phyloP scores from a whole-genome alignment of 2,797 vertebrate species.

The Sylvia borin region DNA sequence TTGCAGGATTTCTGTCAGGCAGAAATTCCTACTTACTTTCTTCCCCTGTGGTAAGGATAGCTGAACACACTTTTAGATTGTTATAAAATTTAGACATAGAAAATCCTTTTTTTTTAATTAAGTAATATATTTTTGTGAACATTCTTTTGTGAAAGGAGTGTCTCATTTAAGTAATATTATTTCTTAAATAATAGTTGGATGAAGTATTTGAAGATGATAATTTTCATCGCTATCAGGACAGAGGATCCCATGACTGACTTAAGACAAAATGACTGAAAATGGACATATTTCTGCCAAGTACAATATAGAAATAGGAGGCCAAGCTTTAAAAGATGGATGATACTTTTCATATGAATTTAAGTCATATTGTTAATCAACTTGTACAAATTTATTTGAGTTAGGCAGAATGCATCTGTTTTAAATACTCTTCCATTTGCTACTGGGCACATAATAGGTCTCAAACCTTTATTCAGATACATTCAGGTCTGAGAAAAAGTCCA shows the following conservation, averaged over 20 bases:
- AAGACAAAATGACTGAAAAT: neutral
- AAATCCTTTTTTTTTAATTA: neutral
- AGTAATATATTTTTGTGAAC: neutral
- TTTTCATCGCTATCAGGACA: neutral
- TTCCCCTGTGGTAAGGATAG: neutral
- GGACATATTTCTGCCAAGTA: neutral
- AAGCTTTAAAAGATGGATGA: neutral
- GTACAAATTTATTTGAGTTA: constrained; percentile 13
- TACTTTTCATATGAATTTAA: neutral
- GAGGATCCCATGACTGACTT: neutral
- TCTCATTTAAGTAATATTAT: neutral
- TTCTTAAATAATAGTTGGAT: neutral
- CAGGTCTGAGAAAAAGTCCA: neutral
- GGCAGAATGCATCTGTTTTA: neutral
- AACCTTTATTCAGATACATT: neutral
- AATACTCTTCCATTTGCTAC: neutral
- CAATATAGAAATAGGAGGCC: neutral
- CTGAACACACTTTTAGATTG: neutral
- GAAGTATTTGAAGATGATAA: neutral
- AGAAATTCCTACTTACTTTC: constrained; percentile 1
- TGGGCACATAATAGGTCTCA: neutral
- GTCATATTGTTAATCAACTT: neutral
- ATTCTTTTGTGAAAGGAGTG: neutral
- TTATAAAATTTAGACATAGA: neutral
- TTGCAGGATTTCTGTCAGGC: neutral